Percentiles rank a stretch among this genome's conserved stretches.
These are phyloP conservation scores for Paramisgurnus dabryanus DNA, from an alignment of 2,113 vertebrate genomes.

Conservation along the genomic window DNA sequence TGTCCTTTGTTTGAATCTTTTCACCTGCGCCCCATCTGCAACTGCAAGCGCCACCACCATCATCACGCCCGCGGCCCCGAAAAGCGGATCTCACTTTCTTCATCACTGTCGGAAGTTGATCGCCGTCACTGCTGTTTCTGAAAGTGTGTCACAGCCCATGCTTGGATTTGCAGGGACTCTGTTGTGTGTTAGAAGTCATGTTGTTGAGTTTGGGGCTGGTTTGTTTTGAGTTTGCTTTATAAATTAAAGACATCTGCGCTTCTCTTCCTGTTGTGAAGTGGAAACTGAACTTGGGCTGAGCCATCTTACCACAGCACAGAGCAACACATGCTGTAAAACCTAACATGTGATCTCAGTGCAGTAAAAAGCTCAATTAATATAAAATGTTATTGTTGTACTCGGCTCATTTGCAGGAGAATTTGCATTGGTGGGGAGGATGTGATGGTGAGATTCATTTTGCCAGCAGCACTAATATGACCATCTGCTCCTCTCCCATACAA, in stretches of 20 bases:
- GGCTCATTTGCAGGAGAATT: background rate
- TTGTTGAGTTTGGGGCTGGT: background rate
- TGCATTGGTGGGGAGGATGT: conserved; percentile 47
- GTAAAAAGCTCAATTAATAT: background rate
- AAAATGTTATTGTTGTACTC: conserved; percentile 6
- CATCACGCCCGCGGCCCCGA: conserved; percentile 3
- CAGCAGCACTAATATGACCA: conserved; percentile 59
- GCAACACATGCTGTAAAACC: background rate
- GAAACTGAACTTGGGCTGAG: background rate
- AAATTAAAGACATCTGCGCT: conserved; percentile 42
- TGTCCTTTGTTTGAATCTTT: conserved; percentile 48
- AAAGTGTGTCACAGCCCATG: background rate
- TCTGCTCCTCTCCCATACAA: conserved; percentile 63
- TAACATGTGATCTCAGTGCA: background rate
- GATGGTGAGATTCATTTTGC: conserved; percentile 57
- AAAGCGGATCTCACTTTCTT: conserved; percentile 29
- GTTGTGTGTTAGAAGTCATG: background rate
- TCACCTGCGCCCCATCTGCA: conserved; percentile 51
- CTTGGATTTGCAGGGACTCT: background rate
- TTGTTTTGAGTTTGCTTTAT: conserved; percentile 10
- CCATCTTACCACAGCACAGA: conserved; percentile 1
- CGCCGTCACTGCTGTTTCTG: background rate
- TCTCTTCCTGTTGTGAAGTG: conserved; percentile 47
- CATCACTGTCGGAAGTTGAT: background rate
- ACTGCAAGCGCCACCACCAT: conserved; percentile 10